Conservation (phyloP, 2,888 invertebrate species). For the Hololepta plana region DNA sequence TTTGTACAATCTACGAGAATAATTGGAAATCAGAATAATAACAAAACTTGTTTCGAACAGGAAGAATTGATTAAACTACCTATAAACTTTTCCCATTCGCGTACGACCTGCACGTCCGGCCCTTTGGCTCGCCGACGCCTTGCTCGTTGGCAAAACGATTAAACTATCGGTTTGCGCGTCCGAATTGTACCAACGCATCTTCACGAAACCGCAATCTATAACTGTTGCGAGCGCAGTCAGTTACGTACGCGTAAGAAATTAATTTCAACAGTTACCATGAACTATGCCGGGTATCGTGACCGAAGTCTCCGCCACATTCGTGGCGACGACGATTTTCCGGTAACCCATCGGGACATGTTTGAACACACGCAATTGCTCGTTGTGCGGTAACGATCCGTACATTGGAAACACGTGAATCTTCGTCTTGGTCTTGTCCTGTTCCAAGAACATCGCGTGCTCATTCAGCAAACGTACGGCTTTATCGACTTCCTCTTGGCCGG, state of each 20-base stretch:
- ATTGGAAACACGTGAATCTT: slow-evolving; percentile 63
- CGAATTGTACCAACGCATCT: slow-evolving; percentile 77
- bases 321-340: slow-evolving; percentile 82
- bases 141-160: slow-evolving; percentile 66
- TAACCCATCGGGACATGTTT: slow-evolving; percentile 46
- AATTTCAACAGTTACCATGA: slow-evolving; percentile 42
- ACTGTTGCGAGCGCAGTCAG: slow-evolving; percentile 35
- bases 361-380: slow-evolving; percentile 70
- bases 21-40: slow-evolving; percentile 3
- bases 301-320: slow-evolving; percentile 94
- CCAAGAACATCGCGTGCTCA: slow-evolving; percentile 38
- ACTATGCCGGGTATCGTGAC: slow-evolving; percentile 86
- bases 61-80: slow-evolving; percentile 26
- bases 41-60: slow-evolving; percentile 1
- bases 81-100: slow-evolving; percentile 66
- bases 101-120: slow-evolving; percentile 86
- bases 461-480: slow-evolving; percentile 47
- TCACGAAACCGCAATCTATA: slow-evolving; percentile 91
- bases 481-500: slow-evolving; percentile 88
- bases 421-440: slow-evolving; percentile 29
- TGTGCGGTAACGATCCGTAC: slow-evolving; percentile 76
- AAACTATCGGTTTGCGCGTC: slow-evolving; percentile 68
- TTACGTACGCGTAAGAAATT: slow-evolving; percentile 1
- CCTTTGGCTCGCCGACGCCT: slow-evolving; percentile 78
- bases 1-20: slow-evolving; percentile 42